Evolutionary conservation across 1,140 invertebrate genomes (phyloP).

Genomic region (Scaptomyza montana): DNA sequence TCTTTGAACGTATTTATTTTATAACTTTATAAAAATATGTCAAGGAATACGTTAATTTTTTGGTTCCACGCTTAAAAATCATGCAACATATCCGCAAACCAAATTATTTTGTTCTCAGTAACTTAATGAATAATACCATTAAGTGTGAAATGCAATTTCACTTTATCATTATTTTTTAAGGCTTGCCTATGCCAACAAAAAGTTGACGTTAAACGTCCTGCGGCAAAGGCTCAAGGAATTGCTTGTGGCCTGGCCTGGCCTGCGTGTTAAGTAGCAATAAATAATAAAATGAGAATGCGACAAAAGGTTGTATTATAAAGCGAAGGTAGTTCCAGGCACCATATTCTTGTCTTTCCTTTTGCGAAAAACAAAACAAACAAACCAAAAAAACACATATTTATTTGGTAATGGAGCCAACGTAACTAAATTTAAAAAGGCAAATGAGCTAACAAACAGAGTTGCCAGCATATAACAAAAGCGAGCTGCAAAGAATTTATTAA

Average conservation of each 20-base stretch:
- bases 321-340: conserved; percentile 34
- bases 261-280: conserved; percentile 39
- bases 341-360: conserved; percentile 3
- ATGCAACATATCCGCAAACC: too few species aligned
- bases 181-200: not conserved
- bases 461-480: not conserved
- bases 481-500: conserved; percentile 1
- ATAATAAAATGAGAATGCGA: conserved; percentile 31
- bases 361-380: conserved; percentile 19
- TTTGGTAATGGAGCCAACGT: conserved; percentile 4
- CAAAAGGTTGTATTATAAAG: conserved; percentile 23
- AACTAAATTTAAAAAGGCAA: not conserved
- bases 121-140: not conserved
- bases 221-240: conserved; percentile 19
- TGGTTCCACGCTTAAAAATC: too few species aligned
- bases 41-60: too few species aligned
- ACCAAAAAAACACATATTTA: conserved; percentile 27
- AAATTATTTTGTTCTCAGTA: not conserved
- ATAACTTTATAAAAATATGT: too few species aligned
- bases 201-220: not conserved
- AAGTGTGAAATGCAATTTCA: not conserved
- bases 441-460: conserved; percentile 29
- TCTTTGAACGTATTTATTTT: too few species aligned
- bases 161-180: not conserved
- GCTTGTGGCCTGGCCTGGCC: not conserved